A percentile compares a stretch with the other conserved stretches of the same genome.
phyloP scores from a whole-genome alignment of 2,113 vertebrate species.

The Epinephelus fuscoguttatus region DNA sequence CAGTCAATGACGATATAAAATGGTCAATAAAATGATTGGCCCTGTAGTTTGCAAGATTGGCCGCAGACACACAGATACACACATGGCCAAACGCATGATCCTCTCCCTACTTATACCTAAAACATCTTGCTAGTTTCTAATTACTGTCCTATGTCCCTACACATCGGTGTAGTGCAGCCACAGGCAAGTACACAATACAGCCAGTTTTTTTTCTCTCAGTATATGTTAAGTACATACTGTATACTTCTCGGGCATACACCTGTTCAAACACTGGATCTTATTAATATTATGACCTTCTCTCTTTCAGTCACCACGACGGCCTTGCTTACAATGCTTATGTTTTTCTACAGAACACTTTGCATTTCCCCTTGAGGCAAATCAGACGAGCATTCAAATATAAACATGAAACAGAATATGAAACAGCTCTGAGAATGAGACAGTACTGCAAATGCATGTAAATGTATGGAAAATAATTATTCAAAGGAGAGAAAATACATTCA shows the following conservation, averaged over 20 bases:
- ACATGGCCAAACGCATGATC: too few relatives aligned
- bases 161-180: not conserved
- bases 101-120: not conserved
- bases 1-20: too few relatives aligned
- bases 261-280: not conserved
- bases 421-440: not conserved
- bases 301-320: not conserved
- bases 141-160: not conserved
- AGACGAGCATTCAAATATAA: not conserved
- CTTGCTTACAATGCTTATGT: not conserved
- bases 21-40: too few relatives aligned
- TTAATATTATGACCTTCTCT: not conserved
- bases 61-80: too few relatives aligned
- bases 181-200: not conserved
- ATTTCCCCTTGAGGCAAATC: not conserved
- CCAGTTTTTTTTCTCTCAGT: not conserved
- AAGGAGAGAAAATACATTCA: not conserved
- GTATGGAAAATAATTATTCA: not conserved
- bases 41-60: too few relatives aligned
- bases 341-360: not conserved
- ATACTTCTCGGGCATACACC: not conserved
- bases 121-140: not conserved
- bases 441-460: conserved; percentile 17
- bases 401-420: not conserved
- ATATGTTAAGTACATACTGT: not conserved